A percentile compares a stretch with the other conserved stretches of the same genome.
Evolutionary conservation across 2,888 invertebrate genomes (phyloP).

Genomic region (Eurois occulta): DNA sequence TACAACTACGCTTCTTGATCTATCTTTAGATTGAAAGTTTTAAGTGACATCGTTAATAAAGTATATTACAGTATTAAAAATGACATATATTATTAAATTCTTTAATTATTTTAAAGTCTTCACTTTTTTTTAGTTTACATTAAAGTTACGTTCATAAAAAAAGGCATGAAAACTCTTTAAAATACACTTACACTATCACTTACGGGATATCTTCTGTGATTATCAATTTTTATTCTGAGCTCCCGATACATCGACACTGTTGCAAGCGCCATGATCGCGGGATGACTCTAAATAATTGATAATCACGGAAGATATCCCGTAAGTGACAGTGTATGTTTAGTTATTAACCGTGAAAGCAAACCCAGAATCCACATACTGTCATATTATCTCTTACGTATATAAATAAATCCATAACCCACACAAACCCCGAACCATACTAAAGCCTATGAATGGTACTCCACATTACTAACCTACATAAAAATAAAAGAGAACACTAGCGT

Average conservation of each 20-base stretch:
- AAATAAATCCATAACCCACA: constrained; percentile 13
- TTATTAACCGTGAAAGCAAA: too few relatives aligned
- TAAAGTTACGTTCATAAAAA: background rate
- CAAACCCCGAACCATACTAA: constrained; percentile 14
- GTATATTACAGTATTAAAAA: background rate
- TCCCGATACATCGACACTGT: too few relatives aligned
- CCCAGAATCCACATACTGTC: background rate
- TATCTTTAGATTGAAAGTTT: constrained; percentile 3
- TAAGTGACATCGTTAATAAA: background rate
- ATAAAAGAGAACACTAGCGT: constrained; percentile 41
- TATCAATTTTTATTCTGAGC: too few relatives aligned
- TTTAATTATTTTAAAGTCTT: background rate
- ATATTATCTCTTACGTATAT: background rate
- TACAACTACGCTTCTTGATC: constrained; percentile 23
- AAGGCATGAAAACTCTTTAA: too few relatives aligned
- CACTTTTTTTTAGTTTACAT: background rate
- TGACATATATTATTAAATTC: background rate
- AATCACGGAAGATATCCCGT: too few relatives aligned
- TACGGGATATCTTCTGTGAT: too few relatives aligned
- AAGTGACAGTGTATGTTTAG: too few relatives aligned
- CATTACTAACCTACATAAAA: constrained; percentile 29
- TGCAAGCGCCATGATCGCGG: too few relatives aligned
- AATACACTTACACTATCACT: too few relatives aligned
- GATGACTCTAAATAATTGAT: too few relatives aligned
- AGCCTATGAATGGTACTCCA: constrained; percentile 22